phyloP scores from a whole-genome alignment of 1,140 invertebrate genomes.

The Temnothorax curvispinosus region DNA sequence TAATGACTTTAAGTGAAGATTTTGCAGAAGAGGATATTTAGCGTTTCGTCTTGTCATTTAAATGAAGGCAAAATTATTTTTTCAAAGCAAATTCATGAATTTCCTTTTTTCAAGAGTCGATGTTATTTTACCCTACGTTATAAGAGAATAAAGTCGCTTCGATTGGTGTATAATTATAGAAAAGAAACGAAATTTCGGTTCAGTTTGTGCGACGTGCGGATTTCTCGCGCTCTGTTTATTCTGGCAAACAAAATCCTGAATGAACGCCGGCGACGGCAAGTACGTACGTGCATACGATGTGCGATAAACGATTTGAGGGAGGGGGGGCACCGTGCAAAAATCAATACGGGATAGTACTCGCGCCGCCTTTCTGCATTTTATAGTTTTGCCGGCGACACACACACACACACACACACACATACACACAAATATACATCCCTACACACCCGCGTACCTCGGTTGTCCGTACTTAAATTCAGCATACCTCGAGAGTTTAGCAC shows the following conservation, averaged over 20 bases:
- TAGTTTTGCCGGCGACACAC: slow-evolving; percentile 41
- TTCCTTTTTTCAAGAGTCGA: not conserved
- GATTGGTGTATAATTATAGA: not conserved
- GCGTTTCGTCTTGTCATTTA: not conserved
- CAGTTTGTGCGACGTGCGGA: not conserved
- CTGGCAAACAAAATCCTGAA: slow-evolving; percentile 5
- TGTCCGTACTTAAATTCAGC: slow-evolving; percentile 63
- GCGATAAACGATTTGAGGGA: slow-evolving; percentile 56
- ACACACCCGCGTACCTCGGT: not conserved
- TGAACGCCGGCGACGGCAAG: not conserved
- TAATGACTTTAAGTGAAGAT: not conserved
- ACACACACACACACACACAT: not conserved
- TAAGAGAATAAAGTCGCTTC: not conserved
- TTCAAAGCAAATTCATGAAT: not conserved
- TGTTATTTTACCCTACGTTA: not conserved
- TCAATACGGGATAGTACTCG: slow-evolving; percentile 54
- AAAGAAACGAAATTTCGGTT: not conserved
- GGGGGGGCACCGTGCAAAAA: slow-evolving; percentile 35
- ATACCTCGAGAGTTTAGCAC: slow-evolving; percentile 65
- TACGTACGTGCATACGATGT: slow-evolving; percentile 14
- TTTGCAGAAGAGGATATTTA: not conserved
- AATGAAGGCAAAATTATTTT: not conserved
- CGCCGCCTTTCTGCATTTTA: slow-evolving; percentile 58
- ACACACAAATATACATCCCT: no score
- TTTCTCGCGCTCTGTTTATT: slow-evolving; percentile 26